These are phyloP conservation scores for Aplodontia rufa DNA, from an alignment of 2,113 vertebrate genomes.

Conservation along the genomic window DNA sequence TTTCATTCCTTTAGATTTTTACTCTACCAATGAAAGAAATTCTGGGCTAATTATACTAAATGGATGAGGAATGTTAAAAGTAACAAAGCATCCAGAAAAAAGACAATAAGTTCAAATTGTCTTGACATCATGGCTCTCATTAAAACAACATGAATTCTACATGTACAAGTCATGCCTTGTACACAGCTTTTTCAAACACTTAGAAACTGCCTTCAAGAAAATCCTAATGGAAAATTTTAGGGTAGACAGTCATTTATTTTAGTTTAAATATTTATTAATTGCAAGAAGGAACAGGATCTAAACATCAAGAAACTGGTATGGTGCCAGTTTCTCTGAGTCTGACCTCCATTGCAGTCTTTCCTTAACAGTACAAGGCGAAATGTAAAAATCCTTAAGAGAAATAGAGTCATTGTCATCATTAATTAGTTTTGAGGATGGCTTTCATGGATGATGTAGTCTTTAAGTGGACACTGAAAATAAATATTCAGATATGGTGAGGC, in stretches of 20 bases:
- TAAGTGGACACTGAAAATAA: background rate
- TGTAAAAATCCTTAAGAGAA: background rate
- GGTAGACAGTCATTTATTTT: background rate
- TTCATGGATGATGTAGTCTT: background rate
- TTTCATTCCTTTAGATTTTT: conserved; percentile 11
- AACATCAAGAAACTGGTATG: background rate
- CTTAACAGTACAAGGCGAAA: background rate
- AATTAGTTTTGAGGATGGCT: background rate
- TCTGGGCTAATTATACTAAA: background rate
- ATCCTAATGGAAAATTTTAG: background rate
- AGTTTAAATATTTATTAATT: conserved; percentile 15
- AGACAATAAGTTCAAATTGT: background rate
- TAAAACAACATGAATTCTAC: background rate
- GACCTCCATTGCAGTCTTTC: background rate
- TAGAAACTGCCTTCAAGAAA: background rate
- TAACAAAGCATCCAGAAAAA: background rate
- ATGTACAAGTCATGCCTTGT: background rate
- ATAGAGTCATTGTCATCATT: background rate
- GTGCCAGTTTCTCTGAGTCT: background rate
- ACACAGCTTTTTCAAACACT: conserved; percentile 25
- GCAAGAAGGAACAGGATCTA: background rate
- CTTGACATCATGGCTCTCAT: background rate
- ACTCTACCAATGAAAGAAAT: background rate
- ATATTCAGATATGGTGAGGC: background rate
- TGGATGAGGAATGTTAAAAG: background rate